Evolutionary conservation across 2,888 invertebrate species (phyloP).

Genomic region (Rambutsinella grinnellia): DNA sequence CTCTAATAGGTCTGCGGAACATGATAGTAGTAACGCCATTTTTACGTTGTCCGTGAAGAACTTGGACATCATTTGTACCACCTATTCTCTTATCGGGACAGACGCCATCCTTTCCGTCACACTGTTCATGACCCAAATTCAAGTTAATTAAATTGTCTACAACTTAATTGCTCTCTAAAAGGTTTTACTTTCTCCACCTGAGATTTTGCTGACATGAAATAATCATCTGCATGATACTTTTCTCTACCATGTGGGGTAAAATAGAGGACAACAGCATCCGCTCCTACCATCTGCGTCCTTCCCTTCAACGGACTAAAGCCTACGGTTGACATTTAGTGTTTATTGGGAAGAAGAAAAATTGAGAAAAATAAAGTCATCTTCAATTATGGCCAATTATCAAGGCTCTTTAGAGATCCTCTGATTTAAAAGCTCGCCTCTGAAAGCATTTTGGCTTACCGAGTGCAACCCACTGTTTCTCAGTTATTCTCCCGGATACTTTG

Average conservation of each 20-base stretch:
- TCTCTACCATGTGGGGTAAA: slow-evolving; percentile 72
- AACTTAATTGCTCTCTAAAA: not conserved
- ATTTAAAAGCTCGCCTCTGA: not conserved
- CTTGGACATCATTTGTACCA: slow-evolving; percentile 81
- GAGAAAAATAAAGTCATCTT: slow-evolving; percentile 46
- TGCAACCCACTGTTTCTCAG: slow-evolving; percentile 88
- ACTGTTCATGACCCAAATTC: too few species aligned
- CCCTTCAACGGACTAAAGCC: slow-evolving; percentile 63
- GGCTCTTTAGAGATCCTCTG: slow-evolving; percentile 12
- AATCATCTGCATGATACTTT: slow-evolving; percentile 84
- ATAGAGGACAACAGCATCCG: slow-evolving; percentile 87
- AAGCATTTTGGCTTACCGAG: slow-evolving; percentile 74
- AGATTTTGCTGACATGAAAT: slow-evolving; percentile 84
- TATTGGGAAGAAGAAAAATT: slow-evolving; percentile 22
- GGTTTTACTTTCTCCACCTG: slow-evolving; percentile 68
- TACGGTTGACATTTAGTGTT: too few species aligned
- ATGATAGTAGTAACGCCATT: slow-evolving; percentile 85
- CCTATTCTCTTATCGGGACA: slow-evolving; percentile 88
- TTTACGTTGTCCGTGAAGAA: slow-evolving; percentile 82
- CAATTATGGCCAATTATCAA: slow-evolving; percentile 52
- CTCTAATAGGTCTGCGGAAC: slow-evolving; percentile 83
- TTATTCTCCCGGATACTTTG: slow-evolving; percentile 82
- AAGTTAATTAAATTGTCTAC: not conserved
- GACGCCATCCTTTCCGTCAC: slow-evolving; percentile 85
- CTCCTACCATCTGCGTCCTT: slow-evolving; percentile 78